These are phyloP conservation scores for Amphipyra tragopoginis DNA, from an alignment of 2,888 invertebrate genomes.

Conservation along the genomic window DNA sequence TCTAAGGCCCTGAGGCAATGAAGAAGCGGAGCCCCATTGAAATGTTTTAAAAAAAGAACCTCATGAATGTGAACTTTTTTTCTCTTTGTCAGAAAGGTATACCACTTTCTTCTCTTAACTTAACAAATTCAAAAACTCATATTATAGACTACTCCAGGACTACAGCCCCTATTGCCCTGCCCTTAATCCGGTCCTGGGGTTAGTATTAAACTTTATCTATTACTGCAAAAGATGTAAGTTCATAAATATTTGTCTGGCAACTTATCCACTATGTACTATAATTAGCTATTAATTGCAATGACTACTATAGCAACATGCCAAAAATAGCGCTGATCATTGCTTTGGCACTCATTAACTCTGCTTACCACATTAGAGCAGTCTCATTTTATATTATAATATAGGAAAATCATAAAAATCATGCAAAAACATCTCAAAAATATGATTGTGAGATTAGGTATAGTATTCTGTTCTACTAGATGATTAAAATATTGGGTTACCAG, in stretches of 20 bases:
- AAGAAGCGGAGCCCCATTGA: too few relatives aligned
- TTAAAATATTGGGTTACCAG: conserved; percentile 78
- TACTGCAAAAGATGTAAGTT: conserved; percentile 22
- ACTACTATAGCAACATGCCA: conserved; percentile 25
- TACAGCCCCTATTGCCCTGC: too few relatives aligned
- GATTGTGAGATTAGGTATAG: too few relatives aligned
- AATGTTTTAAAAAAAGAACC: too few relatives aligned
- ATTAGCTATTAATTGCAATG: conserved; percentile 10
- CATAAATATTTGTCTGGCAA: conserved; percentile 35
- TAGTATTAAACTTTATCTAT: conserved; percentile 24
- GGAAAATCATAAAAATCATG: background rate
- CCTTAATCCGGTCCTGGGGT: too few relatives aligned
- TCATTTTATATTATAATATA: background rate
- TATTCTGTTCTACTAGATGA: background rate
- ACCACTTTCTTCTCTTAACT: too few relatives aligned
- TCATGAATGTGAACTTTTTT: too few relatives aligned
- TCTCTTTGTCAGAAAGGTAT: too few relatives aligned
- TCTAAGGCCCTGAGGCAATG: too few relatives aligned
- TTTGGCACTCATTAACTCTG: conserved; percentile 27
- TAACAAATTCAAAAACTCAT: too few relatives aligned
- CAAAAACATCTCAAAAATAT: too few relatives aligned
- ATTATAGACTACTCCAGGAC: too few relatives aligned
- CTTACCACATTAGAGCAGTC: conserved; percentile 4
- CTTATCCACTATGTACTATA: background rate
- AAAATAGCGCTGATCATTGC: conserved; percentile 11